A percentile compares a stretch with the other conserved stretches of the same genome.
These are phyloP conservation scores for Gymnothorax javanicus DNA, from an alignment of 2,797 vertebrate species.

Conservation along the genomic window DNA sequence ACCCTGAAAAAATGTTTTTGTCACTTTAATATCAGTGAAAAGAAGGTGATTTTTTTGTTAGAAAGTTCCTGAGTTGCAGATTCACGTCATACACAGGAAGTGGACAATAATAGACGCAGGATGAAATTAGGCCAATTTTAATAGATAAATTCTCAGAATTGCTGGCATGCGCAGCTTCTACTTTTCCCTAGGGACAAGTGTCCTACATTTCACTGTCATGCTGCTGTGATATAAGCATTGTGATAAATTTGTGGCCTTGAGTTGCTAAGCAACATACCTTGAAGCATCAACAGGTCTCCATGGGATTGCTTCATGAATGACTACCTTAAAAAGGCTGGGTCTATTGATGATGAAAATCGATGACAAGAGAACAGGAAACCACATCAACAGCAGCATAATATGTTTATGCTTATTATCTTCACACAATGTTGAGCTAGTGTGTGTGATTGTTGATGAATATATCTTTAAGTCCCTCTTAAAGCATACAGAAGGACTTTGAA, in stretches of 20 bases:
- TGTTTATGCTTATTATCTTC: background rate
- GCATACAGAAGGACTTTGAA: background rate
- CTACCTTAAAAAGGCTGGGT: constrained; percentile 54
- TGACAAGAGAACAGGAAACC: background rate
- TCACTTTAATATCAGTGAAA: no score
- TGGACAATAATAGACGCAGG: no score
- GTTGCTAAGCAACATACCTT: constrained; percentile 71
- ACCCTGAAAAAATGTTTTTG: no score
- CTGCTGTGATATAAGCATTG: constrained; percentile 59
- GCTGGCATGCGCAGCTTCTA: constrained; percentile 34
- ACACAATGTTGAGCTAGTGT: background rate
- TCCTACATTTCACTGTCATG: constrained; percentile 64
- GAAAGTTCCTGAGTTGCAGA: no score
- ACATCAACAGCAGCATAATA: background rate
- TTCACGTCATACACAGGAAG: no score
- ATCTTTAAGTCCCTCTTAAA: background rate
- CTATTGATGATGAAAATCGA: constrained; percentile 52
- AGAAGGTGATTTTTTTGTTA: no score
- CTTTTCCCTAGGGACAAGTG: constrained; percentile 47
- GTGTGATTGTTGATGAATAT: constrained; percentile 8
- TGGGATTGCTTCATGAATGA: constrained; percentile 40
- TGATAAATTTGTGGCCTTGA: constrained; percentile 54
- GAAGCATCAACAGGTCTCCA: constrained; percentile 50
- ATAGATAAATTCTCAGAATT: background rate
- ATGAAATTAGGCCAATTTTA: background rate